These are phyloP conservation scores for Piliocolobus tephrosceles DNA, from an alignment of 2,113 vertebrate species.

Conservation along the genomic window DNA sequence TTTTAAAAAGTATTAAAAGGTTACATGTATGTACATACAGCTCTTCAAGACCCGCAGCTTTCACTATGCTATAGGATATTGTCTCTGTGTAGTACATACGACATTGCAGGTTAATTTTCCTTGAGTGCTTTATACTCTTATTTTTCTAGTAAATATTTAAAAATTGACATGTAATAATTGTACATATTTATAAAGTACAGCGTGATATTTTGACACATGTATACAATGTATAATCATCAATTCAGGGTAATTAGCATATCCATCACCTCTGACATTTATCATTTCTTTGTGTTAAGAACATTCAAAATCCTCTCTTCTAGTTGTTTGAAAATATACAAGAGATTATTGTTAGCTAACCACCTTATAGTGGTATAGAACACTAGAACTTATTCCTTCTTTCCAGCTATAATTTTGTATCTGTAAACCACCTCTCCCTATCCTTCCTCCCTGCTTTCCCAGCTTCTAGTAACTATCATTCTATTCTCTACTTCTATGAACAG, in stretches of 20 bases:
- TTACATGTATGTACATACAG: slow-evolving; percentile 60
- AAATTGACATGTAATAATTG: not conserved
- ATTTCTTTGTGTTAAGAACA: not conserved
- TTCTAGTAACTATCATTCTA: not conserved
- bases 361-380: not conserved
- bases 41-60: slow-evolving; percentile 53
- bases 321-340: not conserved
- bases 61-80: slow-evolving; percentile 86
- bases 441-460: not conserved
- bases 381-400: not conserved
- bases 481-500: not conserved
- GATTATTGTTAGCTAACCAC: not conserved
- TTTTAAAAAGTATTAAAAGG: slow-evolving; percentile 75
- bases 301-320: not conserved
- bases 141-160: not conserved
- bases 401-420: not conserved
- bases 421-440: not conserved
- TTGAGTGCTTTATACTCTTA: slow-evolving; percentile 92
- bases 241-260: not conserved
- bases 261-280: not conserved
- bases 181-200: not conserved
- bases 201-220: not conserved
- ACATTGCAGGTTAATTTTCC: slow-evolving; percentile 90
- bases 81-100: slow-evolving; percentile 84
- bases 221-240: not conserved